Base-by-base conservation (phyloP, 2,113 vertebrate species). In the Puntigrus tetrazona region DNA sequence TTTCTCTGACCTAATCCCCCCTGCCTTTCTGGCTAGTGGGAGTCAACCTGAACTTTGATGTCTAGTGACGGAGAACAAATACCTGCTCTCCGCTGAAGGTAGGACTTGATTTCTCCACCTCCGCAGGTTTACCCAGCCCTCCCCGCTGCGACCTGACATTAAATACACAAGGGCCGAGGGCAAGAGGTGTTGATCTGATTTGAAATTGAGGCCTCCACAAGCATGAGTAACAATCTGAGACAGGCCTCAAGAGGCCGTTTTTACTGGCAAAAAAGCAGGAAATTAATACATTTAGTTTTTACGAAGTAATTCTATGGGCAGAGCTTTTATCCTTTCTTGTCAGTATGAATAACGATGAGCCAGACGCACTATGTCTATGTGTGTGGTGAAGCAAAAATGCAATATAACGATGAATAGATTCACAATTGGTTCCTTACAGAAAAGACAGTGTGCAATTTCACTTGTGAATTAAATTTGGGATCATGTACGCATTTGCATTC, bases 1-100 rank as follows among this genome's bases (percentile, higher is more conserved):
- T 72, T 29, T 47, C 59, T 87, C 75, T 83, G 81, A 85, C 76
- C 80, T 70, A 57, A 65, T 78, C 78, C 47, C 45, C 36, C 13
- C 74, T 47, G 36, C 69, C 5, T 61, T 29, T 27, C 74, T 63
- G 59, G 34, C 57, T 70, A 79, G 84, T 78, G 59, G 61, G 79
- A 82, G 59, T 65, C 79, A 82, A 75, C 18, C 61, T 55, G 43
- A 27, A 52, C 84, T 83, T 89, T 84, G 79, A 89, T 86, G 78
- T 77, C 52, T 78, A 84, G 84, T 87, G 84, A 82, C 75, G 67
- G 82, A 67, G 78, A 87, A 86, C 84, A 83, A 78, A 87, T 84
- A 72, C 72, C 78, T 52, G 67, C 69, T 84, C 84, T 76, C 36
- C 5, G 34, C 67, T 67, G 34, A 81, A 81, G 61, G 50, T 84